Percentiles rank a stretch among this genome's conserved stretches.
Conservation (phyloP, 2,113 vertebrate species). For the Pleuronectes platessa region DNA sequence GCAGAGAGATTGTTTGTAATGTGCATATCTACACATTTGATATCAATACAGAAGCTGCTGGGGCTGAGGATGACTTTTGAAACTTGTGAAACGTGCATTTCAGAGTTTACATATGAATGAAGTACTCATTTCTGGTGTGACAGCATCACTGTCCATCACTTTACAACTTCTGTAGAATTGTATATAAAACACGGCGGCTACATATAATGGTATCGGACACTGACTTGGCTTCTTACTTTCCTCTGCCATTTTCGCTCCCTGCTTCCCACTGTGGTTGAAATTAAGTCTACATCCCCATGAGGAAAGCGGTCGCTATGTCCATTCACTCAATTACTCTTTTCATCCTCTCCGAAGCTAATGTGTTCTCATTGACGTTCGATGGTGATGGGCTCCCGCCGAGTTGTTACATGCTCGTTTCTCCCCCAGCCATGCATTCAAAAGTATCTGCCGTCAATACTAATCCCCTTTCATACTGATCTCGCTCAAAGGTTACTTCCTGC, state of each 20-base stretch:
- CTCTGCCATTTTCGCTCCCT: neutral
- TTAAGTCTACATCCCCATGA: constrained; percentile 6
- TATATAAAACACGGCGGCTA: neutral
- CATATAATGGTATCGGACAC: neutral
- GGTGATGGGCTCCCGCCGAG: constrained; percentile 17
- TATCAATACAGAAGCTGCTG: neutral
- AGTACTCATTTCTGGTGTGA: constrained; percentile 7
- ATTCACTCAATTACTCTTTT: constrained; percentile 16
- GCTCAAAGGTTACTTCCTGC: constrained; percentile 41
- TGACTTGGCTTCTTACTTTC: constrained; percentile 1
- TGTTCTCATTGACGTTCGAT: neutral
- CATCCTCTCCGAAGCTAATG: constrained; percentile 1
- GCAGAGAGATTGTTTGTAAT: too few relatives aligned
- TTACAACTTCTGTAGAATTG: neutral
- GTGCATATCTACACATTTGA: neutral
- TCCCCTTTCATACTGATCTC: constrained; percentile 1
- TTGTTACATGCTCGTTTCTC: constrained; percentile 27
- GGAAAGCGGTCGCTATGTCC: constrained; percentile 3
- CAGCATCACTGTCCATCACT: neutral
- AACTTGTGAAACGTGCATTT: neutral
- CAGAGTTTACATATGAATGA: constrained; percentile 1
- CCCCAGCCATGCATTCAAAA: constrained; percentile 17
- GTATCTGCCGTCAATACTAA: constrained; percentile 28
- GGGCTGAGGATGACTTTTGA: neutral
- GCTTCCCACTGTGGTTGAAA: constrained; percentile 7